Evolutionary conservation across 2,797 vertebrate species (phyloP).

Genomic region (Acanthiza pusilla): DNA sequence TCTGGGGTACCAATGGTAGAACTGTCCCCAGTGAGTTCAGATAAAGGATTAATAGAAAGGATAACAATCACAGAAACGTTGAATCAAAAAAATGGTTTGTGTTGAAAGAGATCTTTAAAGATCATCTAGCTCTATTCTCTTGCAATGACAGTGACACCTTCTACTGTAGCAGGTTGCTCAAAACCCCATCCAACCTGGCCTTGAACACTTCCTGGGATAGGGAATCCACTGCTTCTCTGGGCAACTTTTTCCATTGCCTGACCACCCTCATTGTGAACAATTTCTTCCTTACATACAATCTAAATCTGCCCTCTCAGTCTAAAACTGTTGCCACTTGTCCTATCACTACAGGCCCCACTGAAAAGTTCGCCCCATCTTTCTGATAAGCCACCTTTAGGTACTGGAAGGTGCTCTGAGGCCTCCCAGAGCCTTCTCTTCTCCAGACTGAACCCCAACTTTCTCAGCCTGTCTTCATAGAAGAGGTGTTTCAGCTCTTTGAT

Average conservation of each 20-base stretch:
- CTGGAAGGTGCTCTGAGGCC: not conserved
- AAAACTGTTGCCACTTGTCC: not conserved
- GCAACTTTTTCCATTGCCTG: not conserved
- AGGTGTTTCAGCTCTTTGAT: not conserved
- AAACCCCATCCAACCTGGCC: not conserved
- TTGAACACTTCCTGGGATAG: not conserved
- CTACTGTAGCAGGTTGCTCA: not conserved
- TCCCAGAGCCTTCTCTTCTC: not conserved
- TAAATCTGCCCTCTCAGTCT: not conserved
- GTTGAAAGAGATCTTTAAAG: not conserved
- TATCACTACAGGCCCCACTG: not conserved
- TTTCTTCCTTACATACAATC: not conserved
- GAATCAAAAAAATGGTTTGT: not conserved
- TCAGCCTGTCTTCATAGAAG: not conserved
- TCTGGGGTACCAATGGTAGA: not conserved
- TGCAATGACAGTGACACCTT: not conserved
- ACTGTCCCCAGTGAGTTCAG: not conserved
- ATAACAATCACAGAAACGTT: not conserved
- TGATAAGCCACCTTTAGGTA: not conserved
- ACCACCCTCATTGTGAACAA: not conserved
- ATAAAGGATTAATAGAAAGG: not conserved
- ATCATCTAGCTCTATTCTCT: not conserved
- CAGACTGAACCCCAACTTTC: not conserved
- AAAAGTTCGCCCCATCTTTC: not conserved
- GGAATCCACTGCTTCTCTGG: not conserved